Evolutionary conservation across 2,113 vertebrate species (phyloP).

Genomic region (Cinclus cinclus): DNA sequence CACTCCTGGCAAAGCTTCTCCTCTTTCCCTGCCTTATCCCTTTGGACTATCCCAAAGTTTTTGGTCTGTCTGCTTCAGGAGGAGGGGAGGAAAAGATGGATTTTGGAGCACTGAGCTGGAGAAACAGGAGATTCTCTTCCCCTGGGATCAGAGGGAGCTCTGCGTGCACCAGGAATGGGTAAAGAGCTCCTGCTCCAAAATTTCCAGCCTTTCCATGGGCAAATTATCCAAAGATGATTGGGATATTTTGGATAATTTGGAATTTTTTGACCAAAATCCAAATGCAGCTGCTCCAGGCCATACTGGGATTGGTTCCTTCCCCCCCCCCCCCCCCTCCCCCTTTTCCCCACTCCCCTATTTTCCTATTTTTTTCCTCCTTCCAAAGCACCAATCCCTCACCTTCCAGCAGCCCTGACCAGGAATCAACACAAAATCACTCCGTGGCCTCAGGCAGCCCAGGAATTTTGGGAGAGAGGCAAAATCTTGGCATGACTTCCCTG

Average conservation of each 20-base stretch:
- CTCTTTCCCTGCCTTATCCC: neutral
- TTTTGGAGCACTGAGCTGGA: neutral
- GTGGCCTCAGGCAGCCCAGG: neutral
- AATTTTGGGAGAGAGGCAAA: neutral
- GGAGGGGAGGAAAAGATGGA: neutral
- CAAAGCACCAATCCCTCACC: neutral
- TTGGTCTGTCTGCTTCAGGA: accelerated
- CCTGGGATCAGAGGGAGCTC: neutral
- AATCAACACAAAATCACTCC: neutral
- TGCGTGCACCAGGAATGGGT: neutral
- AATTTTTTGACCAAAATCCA: neutral
- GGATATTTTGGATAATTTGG: too few relatives aligned
- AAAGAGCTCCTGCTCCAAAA: neutral
- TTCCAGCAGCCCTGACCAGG: neutral
- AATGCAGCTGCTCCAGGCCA: neutral
- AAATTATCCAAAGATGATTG: neutral
- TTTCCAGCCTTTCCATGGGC: neutral
- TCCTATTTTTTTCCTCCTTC: neutral
- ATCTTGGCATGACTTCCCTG: neutral
- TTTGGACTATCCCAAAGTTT: neutral
- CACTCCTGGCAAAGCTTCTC: neutral
- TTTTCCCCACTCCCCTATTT: accelerated
- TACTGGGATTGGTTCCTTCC: neutral
- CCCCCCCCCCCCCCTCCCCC: accelerated
- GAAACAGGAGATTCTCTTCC: neutral